Evolutionary conservation across 2,888 invertebrate genomes (phyloP).

Genomic region (Drosophila aldrichi): DNA sequence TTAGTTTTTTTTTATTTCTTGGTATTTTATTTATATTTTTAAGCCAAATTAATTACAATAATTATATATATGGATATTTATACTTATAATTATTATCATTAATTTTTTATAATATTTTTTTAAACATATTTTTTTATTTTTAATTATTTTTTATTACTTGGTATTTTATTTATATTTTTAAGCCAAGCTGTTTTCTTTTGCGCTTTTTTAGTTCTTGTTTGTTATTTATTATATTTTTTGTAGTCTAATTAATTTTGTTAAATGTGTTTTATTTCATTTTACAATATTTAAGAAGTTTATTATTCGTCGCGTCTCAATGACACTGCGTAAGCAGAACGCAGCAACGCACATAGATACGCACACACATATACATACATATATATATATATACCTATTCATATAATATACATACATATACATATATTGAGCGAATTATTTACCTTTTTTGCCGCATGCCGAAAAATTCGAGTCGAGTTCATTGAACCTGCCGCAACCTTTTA

Average conservation of each 20-base stretch:
- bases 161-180: too few relatives aligned
- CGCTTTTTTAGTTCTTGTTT: too few relatives aligned
- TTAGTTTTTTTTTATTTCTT: too few relatives aligned
- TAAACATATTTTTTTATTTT: too few relatives aligned
- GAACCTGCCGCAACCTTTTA: conserved; percentile 47
- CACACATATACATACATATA: conserved; percentile 5
- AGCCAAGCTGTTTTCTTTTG: too few relatives aligned
- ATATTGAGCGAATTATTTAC: conserved; percentile 45
- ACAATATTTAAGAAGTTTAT: not conserved
- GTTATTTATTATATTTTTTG: too few relatives aligned
- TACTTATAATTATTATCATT: too few relatives aligned
- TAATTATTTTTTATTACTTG: too few relatives aligned
- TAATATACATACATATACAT: not conserved
- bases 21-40: too few relatives aligned
- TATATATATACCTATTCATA: conserved; percentile 5
- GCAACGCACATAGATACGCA: not conserved
- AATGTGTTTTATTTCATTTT: not conserved
- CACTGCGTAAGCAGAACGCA: conserved; percentile 15
- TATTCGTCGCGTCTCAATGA: conserved; percentile 29
- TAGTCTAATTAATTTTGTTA: not conserved
- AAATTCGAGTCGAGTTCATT: conserved; percentile 52
- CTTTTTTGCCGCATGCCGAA: conserved; percentile 49
- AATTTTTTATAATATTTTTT: too few relatives aligned
- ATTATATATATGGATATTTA: too few relatives aligned
- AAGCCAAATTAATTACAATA: too few relatives aligned